These are phyloP conservation scores for Thymelicus sylvestris DNA, from an alignment of 2,888 invertebrate genomes.

Conservation along the genomic window DNA sequence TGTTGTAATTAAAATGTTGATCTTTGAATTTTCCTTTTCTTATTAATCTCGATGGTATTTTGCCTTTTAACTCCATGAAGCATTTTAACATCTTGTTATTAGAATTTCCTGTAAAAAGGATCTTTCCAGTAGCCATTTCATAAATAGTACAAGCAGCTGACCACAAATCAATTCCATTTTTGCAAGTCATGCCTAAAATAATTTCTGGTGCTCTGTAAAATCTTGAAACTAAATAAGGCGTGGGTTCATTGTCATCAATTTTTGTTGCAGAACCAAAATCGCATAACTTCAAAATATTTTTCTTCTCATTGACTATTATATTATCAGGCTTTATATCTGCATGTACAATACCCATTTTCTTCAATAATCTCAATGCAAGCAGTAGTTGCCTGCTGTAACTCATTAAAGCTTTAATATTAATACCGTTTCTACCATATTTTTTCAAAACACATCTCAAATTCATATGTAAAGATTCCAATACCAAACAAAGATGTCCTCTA, in stretches of 20 bases:
- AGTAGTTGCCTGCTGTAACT: conserved; percentile 98
- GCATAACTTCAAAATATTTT: conserved; percentile 97
- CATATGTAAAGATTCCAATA: conserved; percentile 98
- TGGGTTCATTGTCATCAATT: conserved; percentile 97
- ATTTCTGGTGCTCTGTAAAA: conserved; percentile 99
- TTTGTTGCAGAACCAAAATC: conserved; percentile 99
- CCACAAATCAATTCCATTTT: conserved; percentile 98
- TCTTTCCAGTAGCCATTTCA: conserved; percentile 98
- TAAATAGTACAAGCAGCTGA: conserved; percentile 99
- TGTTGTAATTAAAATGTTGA: conserved; percentile 98
- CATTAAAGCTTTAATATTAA: conserved; percentile 97
- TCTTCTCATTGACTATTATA: conserved; percentile 98
- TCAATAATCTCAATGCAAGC: conserved; percentile 95
- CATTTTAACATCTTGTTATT: conserved; percentile 99
- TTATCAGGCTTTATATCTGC: conserved; percentile 99
- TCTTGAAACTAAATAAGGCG: conserved; percentile 98
- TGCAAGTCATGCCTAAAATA: conserved; percentile 97
- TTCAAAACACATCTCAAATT: conserved; percentile 95
- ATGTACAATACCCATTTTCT: conserved; percentile 97
- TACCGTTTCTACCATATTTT: conserved; percentile 97
- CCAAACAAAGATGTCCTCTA: conserved; percentile 98
- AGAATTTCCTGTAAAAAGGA: conserved; percentile 98
- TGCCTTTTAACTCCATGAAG: conserved; percentile 99
- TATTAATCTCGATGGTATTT: conserved; percentile 97
- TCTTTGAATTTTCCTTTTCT: conserved; percentile 97